These are phyloP conservation scores for Tragelaphus scriptus DNA, from an alignment of 2,113 vertebrate genomes.

Conservation along the genomic window DNA sequence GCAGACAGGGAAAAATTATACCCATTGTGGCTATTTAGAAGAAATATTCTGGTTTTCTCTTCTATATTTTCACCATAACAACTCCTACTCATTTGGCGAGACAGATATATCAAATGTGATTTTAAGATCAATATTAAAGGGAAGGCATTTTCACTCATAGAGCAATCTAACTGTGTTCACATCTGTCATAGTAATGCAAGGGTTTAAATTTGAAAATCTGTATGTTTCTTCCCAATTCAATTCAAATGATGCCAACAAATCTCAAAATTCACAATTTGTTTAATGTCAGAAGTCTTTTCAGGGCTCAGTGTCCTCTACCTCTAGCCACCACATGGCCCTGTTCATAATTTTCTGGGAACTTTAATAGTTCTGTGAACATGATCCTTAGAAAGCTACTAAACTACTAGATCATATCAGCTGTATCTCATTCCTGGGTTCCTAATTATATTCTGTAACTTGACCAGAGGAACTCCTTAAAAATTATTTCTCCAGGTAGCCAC, in stretches of 20 bases:
- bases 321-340: not conserved
- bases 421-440: not conserved
- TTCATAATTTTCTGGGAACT: not conserved
- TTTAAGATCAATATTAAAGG: slow-evolving; percentile 1
- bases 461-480: not conserved
- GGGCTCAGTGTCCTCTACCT: not conserved
- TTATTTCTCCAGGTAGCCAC: not conserved
- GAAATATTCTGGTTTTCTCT: slow-evolving; percentile 31
- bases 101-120: not conserved
- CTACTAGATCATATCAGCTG: not conserved
- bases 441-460: not conserved
- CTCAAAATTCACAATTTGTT: not conserved
- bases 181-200: not conserved
- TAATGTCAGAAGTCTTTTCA: not conserved
- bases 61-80: slow-evolving; percentile 5
- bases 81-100: slow-evolving; percentile 2
- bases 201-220: not conserved
- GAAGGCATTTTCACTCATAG: not conserved
- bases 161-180: not conserved
- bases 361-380: not conserved
- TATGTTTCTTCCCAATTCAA: not conserved
- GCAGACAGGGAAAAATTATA: not conserved
- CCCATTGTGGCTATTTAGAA: slow-evolving; percentile 14
- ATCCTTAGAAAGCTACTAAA: not conserved
- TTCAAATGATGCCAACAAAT: not conserved